Percentiles rank a stretch among this genome's conserved stretches.
Evolutionary conservation across 1,140 invertebrate species (phyloP).

Genomic region (Drosophila lini): DNA sequence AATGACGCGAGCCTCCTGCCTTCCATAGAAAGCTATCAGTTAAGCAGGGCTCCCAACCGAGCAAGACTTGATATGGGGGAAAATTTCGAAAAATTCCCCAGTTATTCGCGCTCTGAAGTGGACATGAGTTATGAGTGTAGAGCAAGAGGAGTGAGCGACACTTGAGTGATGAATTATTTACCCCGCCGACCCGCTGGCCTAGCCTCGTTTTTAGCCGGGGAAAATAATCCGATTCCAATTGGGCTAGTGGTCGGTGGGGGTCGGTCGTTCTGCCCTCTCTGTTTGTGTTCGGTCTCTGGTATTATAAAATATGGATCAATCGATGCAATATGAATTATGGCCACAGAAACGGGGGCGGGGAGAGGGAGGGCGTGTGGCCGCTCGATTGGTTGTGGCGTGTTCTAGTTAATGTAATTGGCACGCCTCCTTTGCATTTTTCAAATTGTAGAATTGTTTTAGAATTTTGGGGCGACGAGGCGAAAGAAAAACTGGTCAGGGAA

Average conservation of each 20-base stretch:
- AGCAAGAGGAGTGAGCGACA: conserved; percentile 21
- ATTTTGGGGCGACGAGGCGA: neutral
- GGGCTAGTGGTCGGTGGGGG: neutral
- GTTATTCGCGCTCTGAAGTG: conserved; percentile 7
- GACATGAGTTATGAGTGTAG: conserved; percentile 26
- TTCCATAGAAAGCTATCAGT: neutral
- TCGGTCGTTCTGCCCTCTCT: conserved; percentile 16
- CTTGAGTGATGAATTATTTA: conserved; percentile 48
- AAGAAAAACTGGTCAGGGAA: neutral
- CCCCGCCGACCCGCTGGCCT: conserved; percentile 12
- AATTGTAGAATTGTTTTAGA: conserved; percentile 2
- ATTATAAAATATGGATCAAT: conserved; percentile 67
- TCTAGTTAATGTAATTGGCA: conserved; percentile 64
- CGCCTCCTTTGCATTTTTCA: conserved; percentile 38
- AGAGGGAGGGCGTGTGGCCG: neutral
- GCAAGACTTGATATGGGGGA: neutral
- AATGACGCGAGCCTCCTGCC: conserved; percentile 17
- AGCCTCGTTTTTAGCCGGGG: conserved; percentile 22
- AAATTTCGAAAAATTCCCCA: conserved; percentile 24
- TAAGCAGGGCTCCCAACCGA: neutral
- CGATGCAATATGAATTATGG: conserved; percentile 64
- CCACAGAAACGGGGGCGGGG: neutral
- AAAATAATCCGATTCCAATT: conserved; percentile 64
- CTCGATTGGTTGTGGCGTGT: conserved; percentile 40
- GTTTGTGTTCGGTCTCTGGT: conserved; percentile 27